Percentiles rank a stretch among this genome's conserved stretches.
Conservation (phyloP, 2,797 vertebrate species). For the Sebastes matsubarae region DNA sequence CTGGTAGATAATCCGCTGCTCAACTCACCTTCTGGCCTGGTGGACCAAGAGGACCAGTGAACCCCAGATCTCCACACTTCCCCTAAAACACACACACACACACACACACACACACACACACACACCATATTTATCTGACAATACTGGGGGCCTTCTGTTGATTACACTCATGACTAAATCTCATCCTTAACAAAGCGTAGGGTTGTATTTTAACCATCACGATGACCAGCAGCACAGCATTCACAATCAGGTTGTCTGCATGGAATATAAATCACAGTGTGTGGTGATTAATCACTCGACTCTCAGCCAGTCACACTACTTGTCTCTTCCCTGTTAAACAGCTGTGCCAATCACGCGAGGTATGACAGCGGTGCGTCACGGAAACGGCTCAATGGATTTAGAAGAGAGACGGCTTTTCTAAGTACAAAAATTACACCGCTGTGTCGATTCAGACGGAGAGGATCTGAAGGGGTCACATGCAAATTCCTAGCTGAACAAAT, state of each 20-base stretch:
- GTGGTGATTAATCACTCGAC: constrained; percentile 31
- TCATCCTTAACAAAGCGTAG: not conserved
- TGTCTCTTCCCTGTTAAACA: constrained; percentile 1
- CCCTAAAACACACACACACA: constrained; percentile 67
- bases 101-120: constrained; percentile 18
- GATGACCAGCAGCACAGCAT: not conserved
- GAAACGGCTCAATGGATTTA: not conserved
- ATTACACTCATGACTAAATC: not conserved
- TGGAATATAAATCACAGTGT: constrained; percentile 39
- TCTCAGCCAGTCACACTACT: constrained; percentile 13
- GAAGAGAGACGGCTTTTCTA: not conserved
- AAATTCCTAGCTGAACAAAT: not conserved
- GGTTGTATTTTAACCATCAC: not conserved
- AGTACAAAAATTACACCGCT: not conserved
- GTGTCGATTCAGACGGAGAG: not conserved
- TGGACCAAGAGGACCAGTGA: constrained; percentile 59
- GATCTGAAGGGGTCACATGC: not conserved
- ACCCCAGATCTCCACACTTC: constrained; percentile 66
- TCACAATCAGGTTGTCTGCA: not conserved
- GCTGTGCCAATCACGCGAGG: not conserved
- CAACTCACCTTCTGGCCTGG: constrained; percentile 74
- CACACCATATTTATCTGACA: not conserved
- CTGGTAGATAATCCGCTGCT: not conserved
- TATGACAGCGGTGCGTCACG: not conserved
- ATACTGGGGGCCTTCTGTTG: not conserved